Conservation (phyloP, 2,888 invertebrate genomes). For the Drosophila nigritarsus region DNA sequence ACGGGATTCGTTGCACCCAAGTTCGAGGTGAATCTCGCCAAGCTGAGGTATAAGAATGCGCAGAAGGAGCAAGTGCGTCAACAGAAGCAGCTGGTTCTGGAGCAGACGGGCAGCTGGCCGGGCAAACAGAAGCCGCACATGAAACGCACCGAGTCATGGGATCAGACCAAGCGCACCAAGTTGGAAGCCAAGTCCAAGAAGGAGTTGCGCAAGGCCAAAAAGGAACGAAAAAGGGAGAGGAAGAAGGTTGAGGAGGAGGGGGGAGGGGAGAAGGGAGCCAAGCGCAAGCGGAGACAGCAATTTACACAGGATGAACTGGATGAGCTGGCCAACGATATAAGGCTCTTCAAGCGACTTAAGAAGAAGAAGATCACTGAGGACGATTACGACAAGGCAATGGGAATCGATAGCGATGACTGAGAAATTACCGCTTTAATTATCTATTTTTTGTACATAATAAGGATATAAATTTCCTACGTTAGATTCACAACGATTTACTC, state of each 20-base stretch:
- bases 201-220: constrained; percentile 85
- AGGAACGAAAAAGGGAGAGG: constrained; percentile 77
- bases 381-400: constrained; percentile 89
- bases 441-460: constrained; percentile 44
- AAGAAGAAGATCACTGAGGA: constrained; percentile 91
- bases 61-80: constrained; percentile 90
- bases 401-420: constrained; percentile 78
- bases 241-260: constrained; percentile 77
- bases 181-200: constrained; percentile 86
- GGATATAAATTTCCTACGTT: background rate
- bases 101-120: constrained; percentile 92
- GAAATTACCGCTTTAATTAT: constrained; percentile 9
- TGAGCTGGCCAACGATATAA: constrained; percentile 92
- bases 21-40: constrained; percentile 89
- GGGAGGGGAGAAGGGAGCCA: constrained; percentile 75
- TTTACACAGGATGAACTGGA: constrained; percentile 90
- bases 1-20: constrained; percentile 84
- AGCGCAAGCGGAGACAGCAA: constrained; percentile 86
- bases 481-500: background rate
- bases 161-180: constrained; percentile 89
- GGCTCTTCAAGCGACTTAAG: constrained; percentile 94
- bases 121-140: constrained; percentile 86
- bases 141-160: constrained; percentile 90
- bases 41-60: constrained; percentile 92
- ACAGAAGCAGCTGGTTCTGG: constrained; percentile 89